Conservation (phyloP, 2,113 vertebrate genomes). For the Prochilodus magdalenae region DNA sequence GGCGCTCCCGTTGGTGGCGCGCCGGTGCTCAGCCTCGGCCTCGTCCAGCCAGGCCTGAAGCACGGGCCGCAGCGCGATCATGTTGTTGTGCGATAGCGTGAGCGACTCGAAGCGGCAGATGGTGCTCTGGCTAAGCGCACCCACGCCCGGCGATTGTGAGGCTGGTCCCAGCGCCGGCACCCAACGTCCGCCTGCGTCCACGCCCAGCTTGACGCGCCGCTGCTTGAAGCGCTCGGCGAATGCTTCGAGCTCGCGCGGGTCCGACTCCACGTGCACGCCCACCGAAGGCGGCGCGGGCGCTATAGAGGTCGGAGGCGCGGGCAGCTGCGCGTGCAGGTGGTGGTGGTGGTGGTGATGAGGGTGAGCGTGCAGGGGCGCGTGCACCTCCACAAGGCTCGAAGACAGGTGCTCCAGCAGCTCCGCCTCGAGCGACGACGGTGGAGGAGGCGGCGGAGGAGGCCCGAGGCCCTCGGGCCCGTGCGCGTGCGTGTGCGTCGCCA, state of each 20-base stretch:
- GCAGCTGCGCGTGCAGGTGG: conserved; percentile 82
- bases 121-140: conserved; percentile 94
- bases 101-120: conserved; percentile 96
- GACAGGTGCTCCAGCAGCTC: conserved; percentile 93
- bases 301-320: conserved; percentile 86
- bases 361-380: conserved; percentile 79
- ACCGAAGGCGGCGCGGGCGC: conserved; percentile 80
- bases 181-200: conserved; percentile 93
- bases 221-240: conserved; percentile 94
- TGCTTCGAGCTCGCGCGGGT: conserved; percentile 91
- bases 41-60: conserved; percentile 94
- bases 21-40: conserved; percentile 85
- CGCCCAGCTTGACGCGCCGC: conserved; percentile 89
- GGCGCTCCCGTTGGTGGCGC: background rate
- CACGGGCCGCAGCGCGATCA: conserved; percentile 92
- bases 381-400: conserved; percentile 84
- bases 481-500: background rate
- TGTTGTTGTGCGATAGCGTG: conserved; percentile 94
- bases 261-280: conserved; percentile 81
- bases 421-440: conserved; percentile 85
- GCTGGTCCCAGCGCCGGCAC: conserved; percentile 87
- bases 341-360: conserved; percentile 83
- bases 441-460: conserved; percentile 80
- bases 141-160: conserved; percentile 93
- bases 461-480: conserved; percentile 77